Base-by-base conservation (phyloP, 2,888 invertebrate genomes). In the Cactoblastis cactorum region DNA sequence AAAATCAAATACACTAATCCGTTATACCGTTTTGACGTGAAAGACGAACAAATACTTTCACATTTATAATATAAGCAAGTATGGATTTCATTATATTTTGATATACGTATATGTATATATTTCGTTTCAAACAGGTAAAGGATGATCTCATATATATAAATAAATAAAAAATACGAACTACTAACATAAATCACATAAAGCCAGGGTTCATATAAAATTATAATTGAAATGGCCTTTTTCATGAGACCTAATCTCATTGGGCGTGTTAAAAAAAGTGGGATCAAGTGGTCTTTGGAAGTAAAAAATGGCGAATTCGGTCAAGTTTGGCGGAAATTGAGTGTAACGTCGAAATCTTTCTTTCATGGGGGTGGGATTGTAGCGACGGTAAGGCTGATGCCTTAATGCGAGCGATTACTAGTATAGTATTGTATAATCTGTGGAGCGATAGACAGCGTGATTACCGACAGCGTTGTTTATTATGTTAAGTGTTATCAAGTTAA, bases 211-310 rank as follows among this genome's bases (percentile, higher is more conserved):
- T 43, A 15, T 43, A 14, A 43, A 43, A 43, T 32, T 43, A 17
- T 43, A 43, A 43, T 43, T 28, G 43, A 28, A 28, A 43, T 43
- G 3, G 24, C 14, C 28, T 28, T 43, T 43, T 28, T 32, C 41
- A 14, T 43, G 41, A 11, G 28, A 28, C 43, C 17, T 43, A 32
- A 43, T 43, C 43, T 43, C 43, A 28, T 15, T 43, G 24, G 15
- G 28, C 43, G 3, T 28, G 43, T 28, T 28, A 28, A 43, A 41
- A 43, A 43, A 28, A 12, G 24, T 8, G n/a, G 43, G 43, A 43
- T 43, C 43, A 32, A 43, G 43, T 43, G 24, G 43, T 15, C 28
- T 43, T 43, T 43, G 11, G 28, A 28, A 43, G 28, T 28, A 17
- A 43, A 43, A 43, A 28, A 43, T 43, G 43, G 28, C 4, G 43